Evolutionary conservation across 2,113 vertebrate species (phyloP).

Genomic region (Hyaena hyaena): DNA sequence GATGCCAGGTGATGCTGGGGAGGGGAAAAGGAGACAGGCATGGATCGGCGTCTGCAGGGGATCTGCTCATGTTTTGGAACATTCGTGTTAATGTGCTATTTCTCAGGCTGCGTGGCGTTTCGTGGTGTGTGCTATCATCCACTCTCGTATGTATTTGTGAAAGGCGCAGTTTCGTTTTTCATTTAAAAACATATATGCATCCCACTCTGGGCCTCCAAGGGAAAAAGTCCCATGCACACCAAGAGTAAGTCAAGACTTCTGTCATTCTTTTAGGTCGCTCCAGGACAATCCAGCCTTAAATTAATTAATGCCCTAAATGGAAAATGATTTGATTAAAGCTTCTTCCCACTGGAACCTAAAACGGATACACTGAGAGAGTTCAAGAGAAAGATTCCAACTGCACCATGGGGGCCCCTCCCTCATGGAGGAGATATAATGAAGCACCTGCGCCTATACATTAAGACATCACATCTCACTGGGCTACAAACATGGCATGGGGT

Average conservation of each 20-base stretch:
- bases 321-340: background rate
- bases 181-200: background rate
- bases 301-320: background rate
- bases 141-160: background rate
- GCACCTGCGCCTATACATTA: background rate
- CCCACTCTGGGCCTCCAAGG: background rate
- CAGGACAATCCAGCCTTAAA: background rate
- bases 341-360: conserved; percentile 30
- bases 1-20: background rate
- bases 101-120: background rate
- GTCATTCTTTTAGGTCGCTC: background rate
- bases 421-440: background rate
- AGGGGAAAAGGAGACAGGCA: background rate
- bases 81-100: background rate
- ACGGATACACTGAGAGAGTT: background rate
- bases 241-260: background rate
- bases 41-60: rapidly evolving
- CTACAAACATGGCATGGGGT: background rate
- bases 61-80: background rate
- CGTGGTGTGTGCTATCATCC: background rate
- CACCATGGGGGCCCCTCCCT: background rate
- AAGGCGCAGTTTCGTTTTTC: background rate
- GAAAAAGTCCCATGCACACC: background rate
- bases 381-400: background rate
- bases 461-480: background rate